Percentiles rank a stretch among this genome's conserved stretches.
Evolutionary conservation across 2,888 invertebrate genomes (phyloP).

Genomic region (Pristionchus maxplancki): DNA sequence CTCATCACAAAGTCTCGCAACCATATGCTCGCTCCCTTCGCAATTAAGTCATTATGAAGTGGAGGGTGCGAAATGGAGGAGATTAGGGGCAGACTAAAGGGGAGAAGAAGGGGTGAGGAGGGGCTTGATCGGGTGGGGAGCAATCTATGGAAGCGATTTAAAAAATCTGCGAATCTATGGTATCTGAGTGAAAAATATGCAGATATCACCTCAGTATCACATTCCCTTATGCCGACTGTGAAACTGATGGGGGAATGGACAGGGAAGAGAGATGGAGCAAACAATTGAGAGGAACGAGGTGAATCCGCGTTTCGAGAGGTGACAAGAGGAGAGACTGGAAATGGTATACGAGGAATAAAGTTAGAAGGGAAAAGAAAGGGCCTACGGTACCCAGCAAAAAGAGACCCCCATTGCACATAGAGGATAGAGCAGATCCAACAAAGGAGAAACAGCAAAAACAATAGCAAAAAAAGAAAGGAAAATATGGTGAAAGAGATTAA

Average conservation of each 20-base stretch:
- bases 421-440: conserved; percentile 16
- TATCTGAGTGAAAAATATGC: no score
- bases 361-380: background rate
- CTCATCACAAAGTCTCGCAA: conserved; percentile 43
- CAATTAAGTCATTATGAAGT: conserved; percentile 46
- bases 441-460: conserved; percentile 33
- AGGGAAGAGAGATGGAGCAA: background rate
- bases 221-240: background rate
- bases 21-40: conserved; percentile 33
- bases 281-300: background rate
- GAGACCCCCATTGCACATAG: background rate
- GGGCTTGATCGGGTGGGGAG: background rate
- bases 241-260: background rate
- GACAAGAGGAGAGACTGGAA: conserved; percentile 20
- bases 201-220: no score
- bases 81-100: conserved; percentile 29
- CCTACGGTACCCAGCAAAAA: background rate
- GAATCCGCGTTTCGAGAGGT: conserved; percentile 8
- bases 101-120: background rate
- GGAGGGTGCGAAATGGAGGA: conserved; percentile 44
- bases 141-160: background rate
- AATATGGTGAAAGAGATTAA: conserved; percentile 37
- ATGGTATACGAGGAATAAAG: background rate
- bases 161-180: no score
- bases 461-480: conserved; percentile 9